Evolutionary conservation across 2,797 vertebrate genomes (phyloP).

Genomic region (Rallus crepitans): DNA sequence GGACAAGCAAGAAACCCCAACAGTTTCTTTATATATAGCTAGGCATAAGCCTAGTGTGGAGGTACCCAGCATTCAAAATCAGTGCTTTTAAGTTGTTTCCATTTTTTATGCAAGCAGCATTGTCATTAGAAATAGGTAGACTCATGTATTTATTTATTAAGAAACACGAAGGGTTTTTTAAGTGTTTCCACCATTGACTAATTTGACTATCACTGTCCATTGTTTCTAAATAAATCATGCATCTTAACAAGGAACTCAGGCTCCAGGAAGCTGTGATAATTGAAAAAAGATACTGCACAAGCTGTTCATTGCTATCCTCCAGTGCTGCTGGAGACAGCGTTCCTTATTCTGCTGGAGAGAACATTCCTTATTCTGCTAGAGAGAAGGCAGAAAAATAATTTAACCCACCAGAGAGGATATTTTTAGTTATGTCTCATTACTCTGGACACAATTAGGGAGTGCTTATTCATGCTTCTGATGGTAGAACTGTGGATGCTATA

Average conservation of each 20-base stretch:
- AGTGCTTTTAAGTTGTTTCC: background rate
- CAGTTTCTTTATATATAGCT: background rate
- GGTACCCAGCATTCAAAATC: background rate
- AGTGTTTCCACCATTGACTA: background rate
- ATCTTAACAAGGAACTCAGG: background rate
- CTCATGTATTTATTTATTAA: background rate
- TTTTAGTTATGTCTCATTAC: constrained; percentile 30
- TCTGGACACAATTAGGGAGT: background rate
- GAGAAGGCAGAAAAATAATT: constrained; percentile 14
- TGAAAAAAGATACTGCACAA: background rate
- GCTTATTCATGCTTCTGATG: background rate
- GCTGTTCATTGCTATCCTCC: constrained; percentile 5
- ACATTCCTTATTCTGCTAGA: constrained; percentile 1
- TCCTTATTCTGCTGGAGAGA: background rate
- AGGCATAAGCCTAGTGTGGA: background rate
- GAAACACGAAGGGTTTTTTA: background rate
- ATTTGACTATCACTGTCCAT: background rate
- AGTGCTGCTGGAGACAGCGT: background rate
- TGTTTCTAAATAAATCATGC: constrained; percentile 34
- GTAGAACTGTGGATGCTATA: background rate
- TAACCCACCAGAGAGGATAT: constrained; percentile 2
- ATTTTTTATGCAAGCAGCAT: background rate
- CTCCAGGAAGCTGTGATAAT: constrained; percentile 21
- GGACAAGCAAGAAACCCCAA: background rate
- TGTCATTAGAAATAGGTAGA: background rate